Conservation (phyloP, 2,888 invertebrate species). For the Zygothrica quintamaculata region DNA sequence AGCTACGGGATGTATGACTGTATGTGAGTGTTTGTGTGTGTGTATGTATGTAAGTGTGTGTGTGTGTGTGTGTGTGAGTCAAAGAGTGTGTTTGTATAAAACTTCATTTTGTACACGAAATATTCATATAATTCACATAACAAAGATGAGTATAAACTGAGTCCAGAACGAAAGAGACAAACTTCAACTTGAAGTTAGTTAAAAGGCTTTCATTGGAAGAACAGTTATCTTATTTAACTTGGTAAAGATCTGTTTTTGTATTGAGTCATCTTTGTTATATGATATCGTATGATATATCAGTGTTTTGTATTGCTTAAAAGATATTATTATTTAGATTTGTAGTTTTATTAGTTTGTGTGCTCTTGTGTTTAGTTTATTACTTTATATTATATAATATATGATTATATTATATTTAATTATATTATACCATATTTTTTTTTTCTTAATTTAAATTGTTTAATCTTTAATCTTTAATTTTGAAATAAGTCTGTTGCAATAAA, state of each 20-base stretch:
- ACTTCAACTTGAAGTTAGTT: too few species aligned
- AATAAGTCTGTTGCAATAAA: slow-evolving; percentile 29
- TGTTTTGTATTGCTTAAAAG: slow-evolving; percentile 25
- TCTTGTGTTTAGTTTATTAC: slow-evolving; percentile 3
- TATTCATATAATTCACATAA: slow-evolving; percentile 12
- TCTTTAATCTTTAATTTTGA: not conserved
- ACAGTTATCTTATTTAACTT: not conserved
- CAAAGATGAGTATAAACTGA: not conserved
- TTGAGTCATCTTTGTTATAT: slow-evolving; percentile 4
- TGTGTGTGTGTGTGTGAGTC: slow-evolving; percentile 4
- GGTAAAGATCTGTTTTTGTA: too few species aligned
- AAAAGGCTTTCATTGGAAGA: too few species aligned
- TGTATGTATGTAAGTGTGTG: slow-evolving; percentile 9
- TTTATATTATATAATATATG: not conserved
- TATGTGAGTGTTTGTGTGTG: not conserved
- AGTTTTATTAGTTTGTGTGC: slow-evolving; percentile 11
- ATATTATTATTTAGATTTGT: slow-evolving; percentile 9
- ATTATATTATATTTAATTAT: too few species aligned
- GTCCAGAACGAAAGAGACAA: not conserved
- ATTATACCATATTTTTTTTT: not conserved
- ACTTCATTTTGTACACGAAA: slow-evolving; percentile 31
- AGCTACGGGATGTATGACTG: not conserved
- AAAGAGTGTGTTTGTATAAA: slow-evolving; percentile 19
- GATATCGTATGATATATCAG: slow-evolving; percentile 14
- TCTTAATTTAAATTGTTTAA: slow-evolving; percentile 13